Base-by-base conservation (phyloP, 2,888 invertebrate species). In the Ectobius pallidus region DNA sequence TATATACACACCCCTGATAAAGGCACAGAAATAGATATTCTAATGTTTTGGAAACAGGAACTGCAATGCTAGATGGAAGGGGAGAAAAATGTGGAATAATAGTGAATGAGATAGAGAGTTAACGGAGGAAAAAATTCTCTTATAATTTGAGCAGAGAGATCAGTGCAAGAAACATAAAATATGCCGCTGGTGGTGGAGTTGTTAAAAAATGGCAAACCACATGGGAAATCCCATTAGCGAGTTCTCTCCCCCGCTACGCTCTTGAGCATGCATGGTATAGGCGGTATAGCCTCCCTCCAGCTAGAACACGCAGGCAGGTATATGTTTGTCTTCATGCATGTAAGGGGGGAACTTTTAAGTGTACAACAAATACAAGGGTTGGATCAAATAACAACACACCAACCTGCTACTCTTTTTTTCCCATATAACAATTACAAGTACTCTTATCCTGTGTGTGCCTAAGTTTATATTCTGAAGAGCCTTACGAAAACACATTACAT, bases 1-100 rank as follows among this genome's bases (percentile, higher is more conserved):
- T n/a, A n/a, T n/a, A n/a, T n/a, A 34, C 30, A 58, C 30, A 58
- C 58, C 58, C 58, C 58, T 58, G 58, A 27, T 14, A 58, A 58
- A 25, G 1, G 27, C n/a, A 58, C n/a, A 58, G 58, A 58, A 58
- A 58, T 58, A 58, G 58, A 58, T 58, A 58, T 58, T 58, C 4
- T n/a, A 11, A 58, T 58, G 58, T 55, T 55, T 58, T 58, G 11
- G 32, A 58, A 58, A 58, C 16, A 30, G 58, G 6, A 58, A n/a
- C 32, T n/a, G 27, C 30, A 30, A 30, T 62, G 22, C 20, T 16
- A 27, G 25, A 65, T 20, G 34, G 34, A 34, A 11, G 11, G 34
- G 46, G 1, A 4, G 46, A 46, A 46, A 46, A 46, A 46, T 46
- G 4, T 14, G 44, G 16, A 46, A 4, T 46, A n/a, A 46, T 18